A percentile compares a stretch with the other conserved stretches of the same genome.
phyloP scores from a whole-genome alignment of 2,888 invertebrate species.

The Coleophora deauratella region DNA sequence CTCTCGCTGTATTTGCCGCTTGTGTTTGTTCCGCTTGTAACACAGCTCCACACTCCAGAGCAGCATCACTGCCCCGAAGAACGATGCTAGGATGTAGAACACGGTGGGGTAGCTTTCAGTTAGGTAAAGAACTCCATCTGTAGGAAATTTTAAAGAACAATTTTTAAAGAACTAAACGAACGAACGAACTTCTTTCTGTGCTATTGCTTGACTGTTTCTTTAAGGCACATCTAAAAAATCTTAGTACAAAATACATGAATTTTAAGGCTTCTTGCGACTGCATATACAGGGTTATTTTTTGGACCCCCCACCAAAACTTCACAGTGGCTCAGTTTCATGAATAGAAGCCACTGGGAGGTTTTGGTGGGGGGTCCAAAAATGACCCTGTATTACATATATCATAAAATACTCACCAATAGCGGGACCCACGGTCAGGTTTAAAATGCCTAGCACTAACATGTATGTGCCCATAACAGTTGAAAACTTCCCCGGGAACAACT shows the following conservation, averaged over 20 bases:
- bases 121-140: conserved; percentile 73
- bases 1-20: conserved; percentile 20
- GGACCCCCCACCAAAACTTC: too few species aligned
- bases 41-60: conserved; percentile 51
- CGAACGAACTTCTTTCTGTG: too few species aligned
- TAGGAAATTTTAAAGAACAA: too few species aligned
- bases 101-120: conserved; percentile 73
- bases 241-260: too few species aligned
- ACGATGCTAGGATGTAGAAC: conserved; percentile 68
- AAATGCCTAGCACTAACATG: conserved; percentile 68
- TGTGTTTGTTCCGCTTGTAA: conserved; percentile 46
- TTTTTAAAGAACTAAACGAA: not conserved
- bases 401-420: conserved; percentile 62
- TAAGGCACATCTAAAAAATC: too few species aligned
- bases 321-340: too few species aligned
- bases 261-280: too few species aligned
- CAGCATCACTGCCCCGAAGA: conserved; percentile 34
- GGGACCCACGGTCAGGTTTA: conserved; percentile 67
- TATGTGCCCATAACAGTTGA: conserved; percentile 75
- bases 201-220: too few species aligned
- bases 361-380: too few species aligned
- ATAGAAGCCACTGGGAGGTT: too few species aligned
- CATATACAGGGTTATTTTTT: too few species aligned
- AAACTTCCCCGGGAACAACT: conserved; percentile 69
- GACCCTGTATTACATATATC: too few species aligned